These are phyloP conservation scores for Hirundo rustica DNA, from an alignment of 2,797 vertebrate species.

Conservation along the genomic window DNA sequence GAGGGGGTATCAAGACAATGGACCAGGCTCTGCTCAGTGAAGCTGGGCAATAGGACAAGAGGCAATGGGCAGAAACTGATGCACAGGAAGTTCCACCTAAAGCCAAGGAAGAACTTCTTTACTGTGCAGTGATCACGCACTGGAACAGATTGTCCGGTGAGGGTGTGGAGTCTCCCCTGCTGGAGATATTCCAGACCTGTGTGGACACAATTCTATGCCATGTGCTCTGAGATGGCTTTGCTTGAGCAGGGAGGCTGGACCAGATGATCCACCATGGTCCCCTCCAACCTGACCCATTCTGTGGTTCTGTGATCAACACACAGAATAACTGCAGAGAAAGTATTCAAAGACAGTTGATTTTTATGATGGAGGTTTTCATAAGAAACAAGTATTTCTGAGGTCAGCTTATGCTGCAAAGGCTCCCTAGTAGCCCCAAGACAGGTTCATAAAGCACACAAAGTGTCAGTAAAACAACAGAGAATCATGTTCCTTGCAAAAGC, in stretches of 20 bases:
- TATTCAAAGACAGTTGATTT: neutral
- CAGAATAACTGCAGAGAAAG: neutral
- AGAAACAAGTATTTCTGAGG: neutral
- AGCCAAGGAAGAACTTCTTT: neutral
- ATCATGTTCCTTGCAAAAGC: constrained; percentile 7
- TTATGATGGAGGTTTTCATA: constrained; percentile 15
- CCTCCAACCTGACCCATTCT: neutral
- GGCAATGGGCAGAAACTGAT: rapidly evolving
- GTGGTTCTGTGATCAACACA: neutral
- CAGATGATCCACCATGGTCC: neutral
- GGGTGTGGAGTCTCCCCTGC: neutral
- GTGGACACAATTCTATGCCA: neutral
- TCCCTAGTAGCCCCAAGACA: constrained; percentile 5
- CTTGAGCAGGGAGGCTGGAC: neutral
- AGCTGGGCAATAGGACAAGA: neutral
- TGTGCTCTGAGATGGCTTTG: neutral
- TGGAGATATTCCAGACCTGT: neutral
- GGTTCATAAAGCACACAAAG: constrained; percentile 20
- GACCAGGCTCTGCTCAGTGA: neutral
- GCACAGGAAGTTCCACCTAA: neutral
- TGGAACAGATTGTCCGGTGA: neutral
- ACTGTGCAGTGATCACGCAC: neutral
- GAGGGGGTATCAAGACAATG: rapidly evolving
- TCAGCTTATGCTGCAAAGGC: neutral
- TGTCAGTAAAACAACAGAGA: constrained; percentile 33